Evolutionary conservation across 2,113 vertebrate species (phyloP).

Genomic region (Aptenodytes forsteri): DNA sequence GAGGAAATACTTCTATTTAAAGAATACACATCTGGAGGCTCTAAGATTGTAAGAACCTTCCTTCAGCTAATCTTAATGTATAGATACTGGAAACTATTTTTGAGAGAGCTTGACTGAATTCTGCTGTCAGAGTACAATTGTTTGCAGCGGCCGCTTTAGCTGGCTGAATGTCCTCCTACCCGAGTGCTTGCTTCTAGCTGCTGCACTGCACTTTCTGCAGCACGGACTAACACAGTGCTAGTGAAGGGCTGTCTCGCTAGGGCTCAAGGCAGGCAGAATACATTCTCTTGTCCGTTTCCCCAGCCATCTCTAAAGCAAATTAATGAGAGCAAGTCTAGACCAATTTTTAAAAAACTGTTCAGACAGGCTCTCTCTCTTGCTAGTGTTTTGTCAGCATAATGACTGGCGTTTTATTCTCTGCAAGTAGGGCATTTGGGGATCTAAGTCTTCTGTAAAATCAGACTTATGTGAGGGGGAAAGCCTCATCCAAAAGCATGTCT

Average conservation of each 20-base stretch:
- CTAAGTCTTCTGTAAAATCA: background rate
- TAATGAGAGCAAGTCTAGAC: conserved; percentile 22
- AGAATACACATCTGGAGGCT: background rate
- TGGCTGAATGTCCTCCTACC: background rate
- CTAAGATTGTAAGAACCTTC: background rate
- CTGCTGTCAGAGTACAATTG: background rate
- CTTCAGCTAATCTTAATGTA: background rate
- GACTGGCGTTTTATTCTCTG: background rate
- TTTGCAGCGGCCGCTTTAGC: background rate
- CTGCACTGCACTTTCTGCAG: background rate
- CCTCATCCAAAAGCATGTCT: background rate
- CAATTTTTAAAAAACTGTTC: background rate
- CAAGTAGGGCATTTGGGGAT: background rate
- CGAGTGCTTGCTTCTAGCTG: background rate
- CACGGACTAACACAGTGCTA: too few species aligned
- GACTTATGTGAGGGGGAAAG: background rate
- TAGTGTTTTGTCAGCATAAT: background rate
- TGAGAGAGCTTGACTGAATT: background rate
- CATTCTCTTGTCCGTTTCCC: background rate
- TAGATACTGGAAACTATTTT: background rate
- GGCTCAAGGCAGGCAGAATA: background rate
- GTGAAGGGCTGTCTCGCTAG: background rate
- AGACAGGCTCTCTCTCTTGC: background rate
- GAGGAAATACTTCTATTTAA: background rate
- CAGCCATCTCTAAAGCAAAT: background rate